Percentiles rank a stretch among this genome's conserved stretches.
Evolutionary conservation across 2,888 invertebrate species (phyloP).

Genomic region (Phymatocera aterrima): DNA sequence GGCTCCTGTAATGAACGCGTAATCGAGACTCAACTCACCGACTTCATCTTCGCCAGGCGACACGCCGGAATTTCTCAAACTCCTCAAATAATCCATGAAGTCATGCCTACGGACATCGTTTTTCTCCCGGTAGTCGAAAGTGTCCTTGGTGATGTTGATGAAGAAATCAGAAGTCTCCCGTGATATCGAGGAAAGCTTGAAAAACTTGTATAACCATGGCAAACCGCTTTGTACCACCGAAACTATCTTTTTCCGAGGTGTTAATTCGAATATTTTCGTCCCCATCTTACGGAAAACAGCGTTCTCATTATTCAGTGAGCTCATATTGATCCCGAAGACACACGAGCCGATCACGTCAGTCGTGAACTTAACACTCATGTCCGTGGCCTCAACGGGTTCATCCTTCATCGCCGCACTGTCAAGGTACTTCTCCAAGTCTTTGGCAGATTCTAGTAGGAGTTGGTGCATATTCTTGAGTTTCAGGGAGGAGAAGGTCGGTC

Average conservation of each 20-base stretch:
- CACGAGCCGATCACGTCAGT: conserved; percentile 76
- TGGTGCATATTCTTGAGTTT: conserved; percentile 74
- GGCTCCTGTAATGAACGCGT: not conserved
- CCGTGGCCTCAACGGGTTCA: conserved; percentile 72
- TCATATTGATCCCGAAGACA: conserved; percentile 75
- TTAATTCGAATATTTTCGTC: not conserved
- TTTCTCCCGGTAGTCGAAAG: conserved; percentile 1
- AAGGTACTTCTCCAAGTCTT: conserved; percentile 58
- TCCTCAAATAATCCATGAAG: not conserved
- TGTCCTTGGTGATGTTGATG: not conserved
- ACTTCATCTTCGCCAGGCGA: not conserved
- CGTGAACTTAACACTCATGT: conserved; percentile 73
- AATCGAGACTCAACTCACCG: not conserved
- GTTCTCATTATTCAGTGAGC: conserved; percentile 71
- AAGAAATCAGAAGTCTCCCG: not conserved
- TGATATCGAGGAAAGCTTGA: not conserved
- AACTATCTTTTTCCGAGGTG: not conserved
- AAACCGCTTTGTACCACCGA: not conserved
- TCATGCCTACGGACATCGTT: not conserved
- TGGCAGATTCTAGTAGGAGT: conserved; percentile 63
- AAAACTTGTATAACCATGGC: not conserved
- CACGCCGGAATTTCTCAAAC: not conserved
- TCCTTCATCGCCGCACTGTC: conserved; percentile 49
- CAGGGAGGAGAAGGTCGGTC: conserved; percentile 73
- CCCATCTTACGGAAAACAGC: conserved; percentile 66